Base-by-base conservation (phyloP, 2,113 vertebrate species). In the Boulengeromyrus knoepffleri region DNA sequence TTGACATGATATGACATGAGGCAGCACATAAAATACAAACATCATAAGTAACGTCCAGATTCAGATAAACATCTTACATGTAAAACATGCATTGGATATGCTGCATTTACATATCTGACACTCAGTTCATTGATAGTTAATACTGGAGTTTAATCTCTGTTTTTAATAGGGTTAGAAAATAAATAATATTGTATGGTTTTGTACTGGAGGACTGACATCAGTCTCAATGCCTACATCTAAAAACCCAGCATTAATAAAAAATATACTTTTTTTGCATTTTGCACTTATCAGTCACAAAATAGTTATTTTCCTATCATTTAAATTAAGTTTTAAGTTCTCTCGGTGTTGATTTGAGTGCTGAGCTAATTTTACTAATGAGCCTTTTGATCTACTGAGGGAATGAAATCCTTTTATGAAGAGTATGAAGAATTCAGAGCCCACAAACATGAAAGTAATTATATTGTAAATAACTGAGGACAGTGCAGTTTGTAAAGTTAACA, bases 371-470 rank as follows among this genome's bases (percentile, higher is more conserved):
- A 45, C 36, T 24, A 85, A 85, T 47, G 83, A 45, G 46, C 39
- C 83, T 85, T 84, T 85, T 85, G 19, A 47, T 85, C 83, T 85
- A 45, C 83, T 47, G 83, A 85, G 83, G 39, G 83, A 24, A 85
- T 24, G 19, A 47, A 46, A 36, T 1, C 39, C 36, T 46, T 46
- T 45, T 85, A 24, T 45, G 39, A 45, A 45, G 4, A 85, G 19
- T 21, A 24, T 46, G 46, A 10, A 85, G 39, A 70, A 85, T n/a
- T 47, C 36, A 47, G 17, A 85, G 42, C 36, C 17, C 19, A 24
- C 77, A 83, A 45, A 83, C 24, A 85, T 85, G 39, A 85, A 85
- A 85, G 83, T 24, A 85, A 47, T 47, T 19, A 8, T n/a, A 21
- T 7, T 21, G 39, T 85, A 85, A 85, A 45, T 47, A 45, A 47